Evolutionary conservation across 1,140 invertebrate species (phyloP), one percentile per base, ranked within the genome.

Genomic region (Cotesia glomerata): DNA sequence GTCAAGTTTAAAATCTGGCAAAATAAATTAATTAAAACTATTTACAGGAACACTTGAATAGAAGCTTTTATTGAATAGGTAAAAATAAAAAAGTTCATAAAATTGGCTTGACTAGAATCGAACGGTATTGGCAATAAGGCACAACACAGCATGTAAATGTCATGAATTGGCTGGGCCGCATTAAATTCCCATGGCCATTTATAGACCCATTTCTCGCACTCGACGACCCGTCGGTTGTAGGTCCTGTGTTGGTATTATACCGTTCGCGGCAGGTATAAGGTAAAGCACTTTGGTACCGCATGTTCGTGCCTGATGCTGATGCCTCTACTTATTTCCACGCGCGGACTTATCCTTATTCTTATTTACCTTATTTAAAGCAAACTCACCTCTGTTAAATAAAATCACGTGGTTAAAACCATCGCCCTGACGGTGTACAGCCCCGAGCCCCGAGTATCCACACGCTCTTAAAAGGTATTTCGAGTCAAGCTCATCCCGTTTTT

Each of bases 261-360:
- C 72, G 67, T 36, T 59, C 8, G 72, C 51, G 66, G 67, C 71
- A 72, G 64, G 73, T 78, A 80, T 80, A 80, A 78, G 79, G 75
- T 74, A 78, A 80, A 77, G 79, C 75, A 78, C 78, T 80, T 80
- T 75, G 75, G 78, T 77, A 68, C 62, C 61, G 77, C 75, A 77
- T 76, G 78, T 78, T 75, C 75, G 78, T 76, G 71, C 65, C 63
- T 49, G 39, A 45, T 39, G 26, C 66, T 49, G 39, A 45, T 59
- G 26, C 66, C 39, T 51, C n/a, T 14, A 59, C 54, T 68, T 68
- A 66, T 66, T 52, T 36, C 18, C 39, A 18, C 34, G 16, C 14
- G 14, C 14, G 14, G n/a, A 32, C 13, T 56, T 54, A 26, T 75
- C 75, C 74, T 76, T 77, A 26, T 75, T 74, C 74, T 76, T 77